Evolutionary conservation across 2,113 vertebrate genomes (phyloP).

Genomic region (Mohoua ochrocephala): DNA sequence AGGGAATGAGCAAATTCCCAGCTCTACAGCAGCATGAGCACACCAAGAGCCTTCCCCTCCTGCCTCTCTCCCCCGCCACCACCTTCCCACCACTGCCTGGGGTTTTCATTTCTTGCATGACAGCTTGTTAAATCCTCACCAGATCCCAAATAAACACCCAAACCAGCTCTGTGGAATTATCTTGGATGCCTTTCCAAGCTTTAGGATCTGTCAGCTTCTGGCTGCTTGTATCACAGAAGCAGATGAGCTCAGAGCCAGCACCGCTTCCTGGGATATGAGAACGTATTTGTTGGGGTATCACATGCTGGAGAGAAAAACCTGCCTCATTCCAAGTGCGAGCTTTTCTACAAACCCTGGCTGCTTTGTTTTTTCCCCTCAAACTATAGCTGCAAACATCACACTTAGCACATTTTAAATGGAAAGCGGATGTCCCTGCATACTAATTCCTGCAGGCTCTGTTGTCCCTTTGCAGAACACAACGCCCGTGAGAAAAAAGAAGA

Average conservation of each 20-base stretch:
- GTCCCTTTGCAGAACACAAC: neutral
- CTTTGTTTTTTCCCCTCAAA: neutral
- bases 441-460: neutral
- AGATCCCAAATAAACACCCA: neutral
- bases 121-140: neutral
- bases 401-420: conserved; percentile 6
- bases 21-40: neutral
- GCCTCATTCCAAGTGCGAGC: conserved; percentile 1
- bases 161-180: neutral
- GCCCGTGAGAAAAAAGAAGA: neutral
- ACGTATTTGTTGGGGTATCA: neutral
- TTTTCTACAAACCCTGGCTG: conserved; percentile 9
- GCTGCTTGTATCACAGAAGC: neutral
- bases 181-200: neutral
- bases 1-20: neutral
- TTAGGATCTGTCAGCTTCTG: conserved; percentile 16
- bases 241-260: conserved; percentile 3
- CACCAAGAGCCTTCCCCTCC: neutral
- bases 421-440: conserved; percentile 1
- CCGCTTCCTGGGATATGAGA: neutral
- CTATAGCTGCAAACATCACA: conserved; percentile 12
- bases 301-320: neutral
- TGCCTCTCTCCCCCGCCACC: neutral
- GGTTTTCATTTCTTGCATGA: neutral
- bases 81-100: neutral